Evolutionary conservation across 2,797 vertebrate genomes (phyloP).

Genomic region (Holocentrus rufus): DNA sequence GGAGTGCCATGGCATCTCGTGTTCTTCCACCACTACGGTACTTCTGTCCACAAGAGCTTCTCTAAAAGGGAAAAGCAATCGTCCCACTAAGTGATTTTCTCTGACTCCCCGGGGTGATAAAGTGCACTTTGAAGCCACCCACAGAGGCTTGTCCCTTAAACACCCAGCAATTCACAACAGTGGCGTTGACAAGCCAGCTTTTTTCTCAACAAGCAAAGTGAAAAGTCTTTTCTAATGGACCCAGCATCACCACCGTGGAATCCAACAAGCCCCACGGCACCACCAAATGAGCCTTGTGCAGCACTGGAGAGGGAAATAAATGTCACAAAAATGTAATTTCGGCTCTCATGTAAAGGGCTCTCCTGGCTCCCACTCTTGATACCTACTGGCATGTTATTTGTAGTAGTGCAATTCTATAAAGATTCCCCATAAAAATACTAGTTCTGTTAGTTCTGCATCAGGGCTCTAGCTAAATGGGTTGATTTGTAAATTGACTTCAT

Average conservation of each 20-base stretch:
- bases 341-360: constrained; percentile 75
- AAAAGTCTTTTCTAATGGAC: constrained; percentile 80
- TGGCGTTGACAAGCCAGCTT: constrained; percentile 66
- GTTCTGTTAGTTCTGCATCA: constrained; percentile 48
- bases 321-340: constrained; percentile 80
- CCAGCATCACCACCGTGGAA: constrained; percentile 64
- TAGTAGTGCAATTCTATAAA: constrained; percentile 55
- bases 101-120: constrained; percentile 71
- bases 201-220: constrained; percentile 68
- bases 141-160: constrained; percentile 72
- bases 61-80: constrained; percentile 64
- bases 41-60: constrained; percentile 49
- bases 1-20: constrained; percentile 56
- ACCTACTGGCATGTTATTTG: constrained; percentile 66
- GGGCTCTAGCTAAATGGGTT: constrained; percentile 36
- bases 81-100: constrained; percentile 70
- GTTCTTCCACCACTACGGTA: constrained; percentile 40
- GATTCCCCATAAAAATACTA: constrained; percentile 48
- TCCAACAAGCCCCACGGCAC: constrained; percentile 78
- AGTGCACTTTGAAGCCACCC: constrained; percentile 75
- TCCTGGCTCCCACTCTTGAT: constrained; percentile 69
- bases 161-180: constrained; percentile 70
- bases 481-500: constrained; percentile 33
- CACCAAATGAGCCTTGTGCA: constrained; percentile 69
- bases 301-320: constrained; percentile 76